Conservation (phyloP, 1,140 invertebrate genomes). For the Aphidius ervi region DNA sequence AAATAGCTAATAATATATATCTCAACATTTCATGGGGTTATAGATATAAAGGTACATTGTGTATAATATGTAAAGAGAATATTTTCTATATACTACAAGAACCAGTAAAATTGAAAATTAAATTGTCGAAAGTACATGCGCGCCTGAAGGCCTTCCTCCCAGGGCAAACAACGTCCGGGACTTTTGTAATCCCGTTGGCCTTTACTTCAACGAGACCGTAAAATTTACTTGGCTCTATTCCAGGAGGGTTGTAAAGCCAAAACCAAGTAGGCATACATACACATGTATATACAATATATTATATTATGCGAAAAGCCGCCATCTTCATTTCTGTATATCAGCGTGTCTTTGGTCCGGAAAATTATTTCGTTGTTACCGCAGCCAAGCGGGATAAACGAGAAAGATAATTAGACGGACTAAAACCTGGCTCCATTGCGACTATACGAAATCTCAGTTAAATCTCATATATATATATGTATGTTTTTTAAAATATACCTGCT, state of each 20-base stretch:
- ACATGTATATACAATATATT: conserved; percentile 8
- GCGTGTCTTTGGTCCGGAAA: conserved; percentile 26
- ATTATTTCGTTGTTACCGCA: conserved; percentile 25
- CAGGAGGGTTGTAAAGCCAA: conserved; percentile 1
- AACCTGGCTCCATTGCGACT: neutral
- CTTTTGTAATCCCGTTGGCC: conserved; percentile 16
- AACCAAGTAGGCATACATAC: neutral
- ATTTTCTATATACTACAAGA: neutral
- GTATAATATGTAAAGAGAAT: too few relatives aligned
- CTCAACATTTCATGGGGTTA: too few relatives aligned
- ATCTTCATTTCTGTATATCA: conserved; percentile 5
- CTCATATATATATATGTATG: too few relatives aligned
- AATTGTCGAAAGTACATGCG: neutral
- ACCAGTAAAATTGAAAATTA: conserved; percentile 1
- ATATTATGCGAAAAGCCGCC: neutral
- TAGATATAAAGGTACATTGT: too few relatives aligned
- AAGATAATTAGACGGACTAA: conserved; percentile 27
- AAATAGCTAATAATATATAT: too few relatives aligned
- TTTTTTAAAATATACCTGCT: too few relatives aligned
- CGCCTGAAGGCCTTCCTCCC: conserved; percentile 15
- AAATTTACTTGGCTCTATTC: conserved; percentile 19
- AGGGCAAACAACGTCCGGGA: conserved; percentile 19
- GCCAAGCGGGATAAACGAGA: conserved; percentile 32
- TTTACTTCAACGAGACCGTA: conserved; percentile 20
- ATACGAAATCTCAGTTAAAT: neutral